Evolutionary conservation across 2,797 vertebrate species (phyloP).

Genomic region (Phataginus tricuspis): DNA sequence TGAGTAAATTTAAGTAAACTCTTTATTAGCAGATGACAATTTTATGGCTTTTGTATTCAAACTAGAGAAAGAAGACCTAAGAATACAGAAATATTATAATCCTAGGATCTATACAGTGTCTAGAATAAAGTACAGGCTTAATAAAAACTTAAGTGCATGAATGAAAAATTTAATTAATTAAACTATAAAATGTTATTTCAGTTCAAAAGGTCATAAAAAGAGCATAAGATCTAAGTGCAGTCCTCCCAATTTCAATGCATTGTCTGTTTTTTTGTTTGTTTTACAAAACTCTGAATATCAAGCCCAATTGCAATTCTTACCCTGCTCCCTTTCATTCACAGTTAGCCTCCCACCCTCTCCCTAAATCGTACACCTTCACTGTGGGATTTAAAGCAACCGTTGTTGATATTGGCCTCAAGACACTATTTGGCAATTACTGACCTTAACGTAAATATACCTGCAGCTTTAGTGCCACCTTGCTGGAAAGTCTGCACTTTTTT

Average conservation of each 20-base stretch:
- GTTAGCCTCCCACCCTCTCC: background rate
- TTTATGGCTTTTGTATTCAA: constrained; percentile 9
- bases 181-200: constrained; percentile 28
- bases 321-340: background rate
- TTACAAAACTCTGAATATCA: background rate
- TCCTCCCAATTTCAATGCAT: background rate
- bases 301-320: background rate
- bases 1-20: constrained; percentile 46
- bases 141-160: constrained; percentile 29
- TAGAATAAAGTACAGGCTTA: background rate
- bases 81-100: background rate
- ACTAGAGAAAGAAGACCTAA: constrained; percentile 34
- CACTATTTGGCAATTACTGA: background rate
- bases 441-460: background rate
- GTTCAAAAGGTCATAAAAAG: background rate
- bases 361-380: background rate
- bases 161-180: background rate
- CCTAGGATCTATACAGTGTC: background rate
- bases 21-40: constrained; percentile 27
- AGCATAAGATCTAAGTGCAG: background rate
- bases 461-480: background rate
- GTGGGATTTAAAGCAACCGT: background rate
- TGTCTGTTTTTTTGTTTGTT: background rate
- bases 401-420: background rate
- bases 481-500: background rate